Base-by-base conservation (phyloP, 1,140 invertebrate genomes). In the Bombus confusus region DNA sequence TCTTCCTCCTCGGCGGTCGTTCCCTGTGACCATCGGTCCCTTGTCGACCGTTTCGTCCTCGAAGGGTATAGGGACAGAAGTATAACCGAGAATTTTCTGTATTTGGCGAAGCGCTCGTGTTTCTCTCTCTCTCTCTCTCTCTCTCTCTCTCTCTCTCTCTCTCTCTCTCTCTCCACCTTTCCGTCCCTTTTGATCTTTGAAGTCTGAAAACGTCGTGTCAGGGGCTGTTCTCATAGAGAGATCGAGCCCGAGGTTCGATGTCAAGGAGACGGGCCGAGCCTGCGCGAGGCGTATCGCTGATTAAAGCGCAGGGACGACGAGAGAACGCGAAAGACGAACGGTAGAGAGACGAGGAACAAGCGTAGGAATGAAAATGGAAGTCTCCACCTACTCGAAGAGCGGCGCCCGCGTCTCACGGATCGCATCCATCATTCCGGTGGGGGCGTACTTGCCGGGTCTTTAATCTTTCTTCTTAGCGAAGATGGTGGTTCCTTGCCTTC, bases 401-500 rank as follows among this genome's bases (percentile, higher is more conserved):
- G 86, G 82, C 85, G 87, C 83, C 84, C 88, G 90, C 88, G 87
- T 90, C 89, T 92, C 91, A 87, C 91, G 91, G 91, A 94, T 94
- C 93, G 92, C 95, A 95, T 95, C 94, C 94, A 95, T 95, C 95
- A 95, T 95, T 94, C 93, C 90, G 90, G 87, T 92, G 94, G 92
- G 93, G 95, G 95, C 94, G 95, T 95, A 95, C 91, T 93, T 93
- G 92, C 90, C 88, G 91, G 92, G 89, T 95, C 94, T 95, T 95
- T 95, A 95, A 95, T 95, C 94, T 95, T 95, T 93, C 88, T 83
- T 90, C 86, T 82, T 87, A 85, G 80, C 84, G 80, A 87, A 87
- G 89, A 87, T 88, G 90, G 86, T 91, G 87, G 89, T 77, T 91
- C 85, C 87, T 90, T 64, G 71, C 72, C 78, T 77, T 57, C 41